Evolutionary conservation across 2,888 invertebrate genomes (phyloP), one percentile per base, ranked within the genome.

Genomic region (Steinernema hermaphroditum): DNA sequence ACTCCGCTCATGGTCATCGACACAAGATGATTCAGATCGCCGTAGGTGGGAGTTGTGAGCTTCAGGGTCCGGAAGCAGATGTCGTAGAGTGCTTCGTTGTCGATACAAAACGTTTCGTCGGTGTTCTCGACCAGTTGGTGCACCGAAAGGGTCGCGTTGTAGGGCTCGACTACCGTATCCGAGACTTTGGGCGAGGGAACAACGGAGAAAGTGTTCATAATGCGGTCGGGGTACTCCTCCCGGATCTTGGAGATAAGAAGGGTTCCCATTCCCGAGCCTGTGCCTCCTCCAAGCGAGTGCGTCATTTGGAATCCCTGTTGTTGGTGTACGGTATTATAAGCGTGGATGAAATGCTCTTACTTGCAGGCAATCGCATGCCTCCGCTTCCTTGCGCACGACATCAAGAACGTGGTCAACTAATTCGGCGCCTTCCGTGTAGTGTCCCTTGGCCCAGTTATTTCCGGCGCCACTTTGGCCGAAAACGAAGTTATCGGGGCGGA

Each of bases 141-240:
- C 12, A 89, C 89, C 1, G 89, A 89, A 46, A 89, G 86, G 4
- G 89, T 89, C 9, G 89, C 89, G 76, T 88, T 88, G 83, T 88
- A 88, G 27, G 88, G 88, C 76, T 93, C 93, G 76, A 93, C 92
- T 69, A 93, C 93, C 2, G 93, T 90, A 78, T 90, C 90, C 0
- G 89, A 89, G 12, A 80, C 83, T 90, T 93, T 93, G 12, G 93
- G 93, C 1, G 92, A 93, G 29, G 94, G 88, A 91, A 94, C 91
- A 78, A 95, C 94, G 76, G 94, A 94, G 90, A 94, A 96, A 87
- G 94, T 94, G 91, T 93, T 94, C 95, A 96, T 95, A 84, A 96
- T 96, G 90, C 95, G 92, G 90, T 96, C 95, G 82, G 95, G 95
- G 88, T 94, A 96, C 90, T 96, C 95, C 90, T 95, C 95, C 85